Base-by-base conservation (phyloP, 2,888 invertebrate genomes). In the Physocephala rufipes region DNA sequence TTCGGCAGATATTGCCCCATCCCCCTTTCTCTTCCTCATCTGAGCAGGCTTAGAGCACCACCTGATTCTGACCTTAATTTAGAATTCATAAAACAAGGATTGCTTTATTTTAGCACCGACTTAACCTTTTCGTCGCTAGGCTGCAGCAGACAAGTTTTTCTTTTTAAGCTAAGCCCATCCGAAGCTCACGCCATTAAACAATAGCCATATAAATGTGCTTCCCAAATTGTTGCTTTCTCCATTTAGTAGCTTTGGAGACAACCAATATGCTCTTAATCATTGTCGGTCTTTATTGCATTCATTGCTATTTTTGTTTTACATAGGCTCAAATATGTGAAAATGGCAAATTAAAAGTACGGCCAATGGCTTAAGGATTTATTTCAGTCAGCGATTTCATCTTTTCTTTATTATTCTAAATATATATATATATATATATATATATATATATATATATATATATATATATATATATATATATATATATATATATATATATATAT, bases 291-390 rank as follows among this genome's bases (percentile, higher is more conserved):
- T 36, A n/a, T n/a, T 59, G 19, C 24, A 16, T 59, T 58, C 67
- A 3, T 15, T 43, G 30, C 43, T 65, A 26, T 63, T 13, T 4
- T 30, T 65, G 5, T 19, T 28, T 47, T n/a, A 24, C 55, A 30
- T 43, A 36, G 66, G 66, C 81, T 81, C 80, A 80, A 78, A 80
- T 80, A 80, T 80, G 79, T 76, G 70, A 70, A 75, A 81, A 81
- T 80, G 80, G 80, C 81, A 81, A 80, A 80, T 80, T 81, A 80
- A 80, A 80, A 81, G 81, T 81, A 80, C 3, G 3, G 4, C 4
- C 49, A 49, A 49, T 49, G 13, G 16, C n/a, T 5, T n/a, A 49
- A 16, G 49, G n/a, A 19, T 49, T 49, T 15, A 49, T 4, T 49
- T 49, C 49, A 49, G 1, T n/a, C n/a, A n/a, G n/a, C n/a, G n/a